Evolutionary conservation across 37 sponge, comb jelly and placozoan species (phyloP).

Genomic region (Halisarca cf. caerulea): DNA sequence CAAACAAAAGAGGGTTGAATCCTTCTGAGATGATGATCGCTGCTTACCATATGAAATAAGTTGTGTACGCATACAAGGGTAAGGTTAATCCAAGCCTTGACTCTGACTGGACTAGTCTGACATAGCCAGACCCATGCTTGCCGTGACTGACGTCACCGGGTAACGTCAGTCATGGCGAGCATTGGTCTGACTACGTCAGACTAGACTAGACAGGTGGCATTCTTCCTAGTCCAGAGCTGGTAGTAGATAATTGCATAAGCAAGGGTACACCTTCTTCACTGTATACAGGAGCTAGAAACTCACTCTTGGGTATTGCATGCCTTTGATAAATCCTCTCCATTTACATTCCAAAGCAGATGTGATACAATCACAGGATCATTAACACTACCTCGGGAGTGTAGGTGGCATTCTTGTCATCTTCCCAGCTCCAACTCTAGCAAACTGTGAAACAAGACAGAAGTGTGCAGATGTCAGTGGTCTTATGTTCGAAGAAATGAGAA

Average conservation of each 20-base stretch:
- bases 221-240: not conserved
- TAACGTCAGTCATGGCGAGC: no score
- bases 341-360: not conserved
- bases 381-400: not conserved
- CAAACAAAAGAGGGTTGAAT: constrained; percentile 22
- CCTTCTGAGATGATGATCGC: constrained; percentile 24
- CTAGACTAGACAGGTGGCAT: no score
- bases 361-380: not conserved
- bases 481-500: no score
- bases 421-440: not conserved
- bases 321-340: constrained; percentile 12
- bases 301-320: not conserved
- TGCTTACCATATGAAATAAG: constrained; percentile 1
- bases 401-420: not conserved
- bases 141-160: no score
- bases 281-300: not conserved
- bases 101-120: constrained; percentile 30
- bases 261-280: not conserved
- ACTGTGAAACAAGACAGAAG: not conserved
- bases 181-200: no score
- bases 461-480: not conserved
- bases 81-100: constrained; percentile 4
- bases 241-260: not conserved
- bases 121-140: no score
- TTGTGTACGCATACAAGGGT: constrained; percentile 21